Evolutionary conservation across 2,113 vertebrate genomes (phyloP), one percentile per base, ranked within the genome.

Genomic region (Gymnarchus niloticus): DNA sequence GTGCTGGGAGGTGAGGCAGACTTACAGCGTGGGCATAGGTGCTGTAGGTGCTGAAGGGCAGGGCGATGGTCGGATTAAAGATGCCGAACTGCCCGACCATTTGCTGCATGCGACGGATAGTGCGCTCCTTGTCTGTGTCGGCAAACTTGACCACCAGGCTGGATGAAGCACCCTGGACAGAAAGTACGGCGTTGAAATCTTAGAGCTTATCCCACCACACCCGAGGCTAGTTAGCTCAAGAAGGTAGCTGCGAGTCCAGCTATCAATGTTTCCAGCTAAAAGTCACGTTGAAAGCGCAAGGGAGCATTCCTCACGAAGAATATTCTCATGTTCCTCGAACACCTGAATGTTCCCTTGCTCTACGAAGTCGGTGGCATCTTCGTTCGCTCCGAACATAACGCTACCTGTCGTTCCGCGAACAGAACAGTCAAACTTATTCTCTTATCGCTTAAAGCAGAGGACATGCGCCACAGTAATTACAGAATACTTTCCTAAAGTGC

Each of bases 91-190:
- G 98, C 87, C 98, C 98, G 86, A 99, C 97, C 98, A 99, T 99
- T 96, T 99, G 98, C 92, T 99, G 98, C 98, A 99, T 99, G 84
- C 98, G 96, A 77, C 98, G 95, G 84, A 99, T 95, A 41, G 98
- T 99, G 92, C 98, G 95, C 92, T 99, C 97, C 93, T 98, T 99
- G 94, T 99, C 98, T 6, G 98, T 99, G 96, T 99, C 98, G 0
- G 98, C 98, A 87, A 99, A 99, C 94, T 99, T 99, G 91, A 99
- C 98, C 95, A 99, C 98, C 94, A 99, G 94, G 95, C 98, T 99
- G 93, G 98, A 99, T 88, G 98, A 99, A 52, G 98, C 98, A 0
- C 98, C 98, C 98, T 99, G 92, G 86, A 84, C 83, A 37, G 56
- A 19, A 86, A 83, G 88, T n/a, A 90, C 88, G 92, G 86, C 81